A percentile compares a stretch with the other conserved stretches of the same genome.
phyloP scores from a whole-genome alignment of 2,888 invertebrate species.

The Busseola fusca region DNA sequence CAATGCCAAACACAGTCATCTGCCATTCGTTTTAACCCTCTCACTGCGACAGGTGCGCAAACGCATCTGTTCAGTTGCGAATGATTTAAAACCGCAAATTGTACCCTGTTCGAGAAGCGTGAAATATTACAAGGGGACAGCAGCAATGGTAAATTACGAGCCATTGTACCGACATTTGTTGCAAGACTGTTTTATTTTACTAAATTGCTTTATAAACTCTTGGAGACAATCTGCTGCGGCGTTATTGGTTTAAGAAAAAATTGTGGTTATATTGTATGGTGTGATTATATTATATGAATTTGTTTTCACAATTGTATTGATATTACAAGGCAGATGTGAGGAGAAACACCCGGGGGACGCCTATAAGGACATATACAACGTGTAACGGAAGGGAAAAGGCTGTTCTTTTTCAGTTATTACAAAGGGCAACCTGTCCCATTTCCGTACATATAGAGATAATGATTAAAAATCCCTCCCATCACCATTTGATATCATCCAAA shows the following conservation, averaged over 20 bases:
- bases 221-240: conserved; percentile 31
- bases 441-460: too few relatives aligned
- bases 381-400: too few relatives aligned
- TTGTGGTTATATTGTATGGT: background rate
- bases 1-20: conserved; percentile 29
- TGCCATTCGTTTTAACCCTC: conserved; percentile 44
- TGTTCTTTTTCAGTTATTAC: too few relatives aligned
- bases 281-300: conserved; percentile 6
- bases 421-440: too few relatives aligned
- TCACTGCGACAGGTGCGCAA: conserved; percentile 67
- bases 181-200: conserved; percentile 28
- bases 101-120: conserved; percentile 66
- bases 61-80: conserved; percentile 72
- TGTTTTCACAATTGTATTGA: background rate
- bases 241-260: conserved; percentile 16
- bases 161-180: conserved; percentile 21
- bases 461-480: too few relatives aligned
- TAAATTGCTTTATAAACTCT: conserved; percentile 39
- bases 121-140: conserved; percentile 63
- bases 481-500: too few relatives aligned
- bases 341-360: background rate
- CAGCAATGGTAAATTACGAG: conserved; percentile 48
- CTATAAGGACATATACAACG: background rate
- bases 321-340: background rate
- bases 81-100: conserved; percentile 81